Base-by-base conservation (phyloP, 2,797 vertebrate genomes). In the Margarornis squamiger region DNA sequence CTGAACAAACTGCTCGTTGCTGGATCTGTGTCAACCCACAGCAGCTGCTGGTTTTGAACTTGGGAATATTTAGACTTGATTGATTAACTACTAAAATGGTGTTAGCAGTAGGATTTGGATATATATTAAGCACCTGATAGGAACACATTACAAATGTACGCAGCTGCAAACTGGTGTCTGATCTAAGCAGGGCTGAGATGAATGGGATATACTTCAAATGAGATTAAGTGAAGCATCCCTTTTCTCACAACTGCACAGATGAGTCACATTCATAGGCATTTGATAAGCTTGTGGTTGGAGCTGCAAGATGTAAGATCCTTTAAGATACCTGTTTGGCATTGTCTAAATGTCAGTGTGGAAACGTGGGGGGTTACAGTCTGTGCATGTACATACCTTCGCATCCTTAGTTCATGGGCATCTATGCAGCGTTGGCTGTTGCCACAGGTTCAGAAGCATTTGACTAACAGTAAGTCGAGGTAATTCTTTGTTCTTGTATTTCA, bases 31-130 rank as follows among this genome's bases (percentile, higher is more conserved):
- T 93, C 84, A 93, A 4, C 19, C 45, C 61, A 12, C 34, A 83
- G 73, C 92, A 93, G 92, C 94, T 94, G 93, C 76, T 74, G 57
- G 45, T 41, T 82, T 89, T 82, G 75, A 88, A 41, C 88, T 74
- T 7, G 5, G 74, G 72, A 77, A 66, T 29, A 57, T 81, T 71
- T 73, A 83, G 52, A 58, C 32, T 72, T 94, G 88, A 92, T 89
- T 90, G 90, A 96, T 96, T 86, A 94, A n/a, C 52, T 94, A 57
- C 58, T 94, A 92, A 72, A 86, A 66, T 75, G 58, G 52, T 46
- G 67, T 76, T 83, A 97, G 71, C 85, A 65, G 73, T 89, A 66
- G 78, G 74, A 58, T 58, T 83, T 74, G 81, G 89, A 38, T 77
- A 58, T 77, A 30, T 62, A 83, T 91, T 61, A 52, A 88, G 63